These are phyloP conservation scores for Aphodius sticticus DNA, from an alignment of 2,888 invertebrate genomes.

Conservation along the genomic window DNA sequence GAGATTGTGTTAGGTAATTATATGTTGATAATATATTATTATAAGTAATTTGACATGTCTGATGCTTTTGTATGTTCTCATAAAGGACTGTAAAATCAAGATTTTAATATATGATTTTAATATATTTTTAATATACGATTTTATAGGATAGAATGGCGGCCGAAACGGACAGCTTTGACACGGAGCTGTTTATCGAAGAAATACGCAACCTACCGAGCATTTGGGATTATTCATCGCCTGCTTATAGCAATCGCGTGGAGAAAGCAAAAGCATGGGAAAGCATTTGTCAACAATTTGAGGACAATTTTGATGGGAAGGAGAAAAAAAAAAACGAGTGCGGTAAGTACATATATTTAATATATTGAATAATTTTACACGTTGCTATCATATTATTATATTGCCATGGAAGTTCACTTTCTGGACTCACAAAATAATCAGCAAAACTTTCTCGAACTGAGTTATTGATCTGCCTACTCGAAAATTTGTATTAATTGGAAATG, in stretches of 20 bases:
- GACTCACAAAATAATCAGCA: constrained; percentile 7
- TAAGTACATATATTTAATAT: background rate
- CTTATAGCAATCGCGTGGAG: background rate
- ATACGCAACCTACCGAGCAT: no score
- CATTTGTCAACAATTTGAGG: background rate
- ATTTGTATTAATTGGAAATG: constrained; percentile 7
- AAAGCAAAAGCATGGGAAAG: background rate
- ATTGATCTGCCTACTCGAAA: constrained; percentile 5
- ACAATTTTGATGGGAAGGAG: background rate
- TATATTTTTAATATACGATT: no score
- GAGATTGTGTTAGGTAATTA: no score
- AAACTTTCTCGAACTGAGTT: background rate
- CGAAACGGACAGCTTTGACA: no score
- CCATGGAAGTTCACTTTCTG: background rate
- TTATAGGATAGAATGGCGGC: no score
- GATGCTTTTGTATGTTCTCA: no score
- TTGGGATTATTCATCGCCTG: background rate
- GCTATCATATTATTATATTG: constrained; percentile 22
- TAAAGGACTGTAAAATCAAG: no score
- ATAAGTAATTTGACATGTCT: no score
- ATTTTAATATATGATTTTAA: no score
- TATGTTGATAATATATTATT: no score
- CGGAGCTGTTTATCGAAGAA: no score
- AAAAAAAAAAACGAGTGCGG: background rate
- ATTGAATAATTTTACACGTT: background rate